Evolutionary conservation across 2,113 vertebrate genomes (phyloP), one percentile per base, ranked within the genome.

Genomic region (Pithys albifrons): DNA sequence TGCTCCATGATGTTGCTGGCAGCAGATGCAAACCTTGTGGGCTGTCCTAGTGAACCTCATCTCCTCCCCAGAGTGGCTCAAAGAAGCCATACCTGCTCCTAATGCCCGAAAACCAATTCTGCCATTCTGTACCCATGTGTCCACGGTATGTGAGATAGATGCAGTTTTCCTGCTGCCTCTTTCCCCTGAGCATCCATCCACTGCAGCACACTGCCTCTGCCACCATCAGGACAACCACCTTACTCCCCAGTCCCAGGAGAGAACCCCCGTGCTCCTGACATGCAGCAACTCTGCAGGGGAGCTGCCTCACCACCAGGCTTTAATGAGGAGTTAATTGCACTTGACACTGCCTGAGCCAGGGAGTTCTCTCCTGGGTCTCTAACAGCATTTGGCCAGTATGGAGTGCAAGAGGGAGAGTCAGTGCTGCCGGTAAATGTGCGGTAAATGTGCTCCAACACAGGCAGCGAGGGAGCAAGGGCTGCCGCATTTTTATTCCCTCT

Each of bases 401-500:
- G 41, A 88, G 46, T 20, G 8, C 5, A 33, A 87, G 31, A 64
- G 55, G 31, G 58, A 84, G 65, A 16, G 2, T 48, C 28, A 10
- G 35, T 28, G 45, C 59, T 73, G 55, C 29, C 0, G 0, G 64
- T 73, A 74, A 75, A 65, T 51, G 66, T 83, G 61, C 72, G 0
- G 64, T 73, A 74, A 75, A 65, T 51, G 66, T 84, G 61, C 72
- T 96, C 51, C 45, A 35, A 94, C 76, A 70, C 43, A 84, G 45
- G 55, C 87, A 89, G 51, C 0, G 0, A 93, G 67, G 78, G 78
- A 96, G 69, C 35, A 79, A 88, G 85, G 88, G 92, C 95, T 93
- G 90, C 41, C 0, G 66, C 58, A 54, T 91, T 86, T 97, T 96
- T 95, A 96, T 96, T 97, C 96, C 92, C 80, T 95, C 93, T 95